Evolutionary conservation across 2,797 vertebrate genomes (phyloP).

Genomic region (Linurgus olivaceus): DNA sequence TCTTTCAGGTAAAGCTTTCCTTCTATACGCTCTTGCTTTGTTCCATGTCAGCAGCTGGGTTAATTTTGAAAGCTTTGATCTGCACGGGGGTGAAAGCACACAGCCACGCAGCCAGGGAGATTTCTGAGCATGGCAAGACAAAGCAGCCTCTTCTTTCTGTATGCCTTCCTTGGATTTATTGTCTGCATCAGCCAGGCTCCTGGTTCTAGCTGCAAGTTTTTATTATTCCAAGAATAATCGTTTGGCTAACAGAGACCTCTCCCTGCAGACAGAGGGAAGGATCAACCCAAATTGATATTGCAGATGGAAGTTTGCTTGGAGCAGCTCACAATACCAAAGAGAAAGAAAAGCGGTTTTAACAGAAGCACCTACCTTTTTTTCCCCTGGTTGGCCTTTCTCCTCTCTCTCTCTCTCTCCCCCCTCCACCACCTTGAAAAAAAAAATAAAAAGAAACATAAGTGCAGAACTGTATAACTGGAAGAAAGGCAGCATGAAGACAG

Average conservation of each 20-base stretch:
- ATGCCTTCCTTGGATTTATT: conserved; percentile 5
- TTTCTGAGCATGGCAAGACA: neutral
- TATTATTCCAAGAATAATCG: conserved; percentile 32
- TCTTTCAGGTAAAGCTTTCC: neutral
- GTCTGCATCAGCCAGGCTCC: neutral
- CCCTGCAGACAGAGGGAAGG: conserved; percentile 1
- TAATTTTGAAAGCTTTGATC: neutral
- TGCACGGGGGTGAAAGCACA: neutral
- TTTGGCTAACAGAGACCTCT: conserved; percentile 37
- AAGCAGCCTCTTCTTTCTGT: neutral
- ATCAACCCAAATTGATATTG: neutral
- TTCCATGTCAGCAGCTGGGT: neutral
- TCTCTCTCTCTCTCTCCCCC: fast-evolving
- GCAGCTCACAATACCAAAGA: neutral
- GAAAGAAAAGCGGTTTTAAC: neutral
- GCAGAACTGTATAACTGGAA: neutral
- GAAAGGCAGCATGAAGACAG: neutral
- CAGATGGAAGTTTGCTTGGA: neutral
- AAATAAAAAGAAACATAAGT: neutral
- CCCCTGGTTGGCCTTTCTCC: neutral
- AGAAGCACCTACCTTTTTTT: neutral
- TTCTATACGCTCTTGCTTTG: neutral
- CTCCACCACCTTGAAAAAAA: neutral
- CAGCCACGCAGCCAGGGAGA: neutral
- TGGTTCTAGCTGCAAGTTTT: conserved; percentile 47